These are phyloP conservation scores for Gymnoscelis rufifasciata DNA, from an alignment of 2,888 invertebrate species.

Conservation along the genomic window DNA sequence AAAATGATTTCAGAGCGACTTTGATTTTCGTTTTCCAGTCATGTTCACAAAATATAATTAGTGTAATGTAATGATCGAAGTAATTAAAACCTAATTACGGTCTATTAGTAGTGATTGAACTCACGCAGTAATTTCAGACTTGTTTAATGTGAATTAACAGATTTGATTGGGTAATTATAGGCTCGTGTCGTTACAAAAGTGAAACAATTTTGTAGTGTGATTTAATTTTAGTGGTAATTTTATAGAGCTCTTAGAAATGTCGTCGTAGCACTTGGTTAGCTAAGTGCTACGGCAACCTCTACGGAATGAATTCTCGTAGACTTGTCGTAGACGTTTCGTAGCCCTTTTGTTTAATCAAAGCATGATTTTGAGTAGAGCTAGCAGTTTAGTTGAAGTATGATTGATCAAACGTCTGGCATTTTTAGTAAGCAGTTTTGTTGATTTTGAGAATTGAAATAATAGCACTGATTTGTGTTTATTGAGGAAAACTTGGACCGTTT, in stretches of 20 bases:
- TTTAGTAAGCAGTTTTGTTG: no score
- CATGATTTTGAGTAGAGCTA: no score
- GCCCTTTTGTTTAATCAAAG: background rate
- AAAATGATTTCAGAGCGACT: background rate
- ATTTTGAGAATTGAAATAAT: no score
- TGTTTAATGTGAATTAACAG: slow-evolving; percentile 6
- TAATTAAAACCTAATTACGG: slow-evolving; percentile 28
- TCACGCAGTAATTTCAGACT: slow-evolving; percentile 21
- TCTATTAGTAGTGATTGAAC: slow-evolving; percentile 26
- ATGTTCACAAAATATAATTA: slow-evolving; percentile 7
- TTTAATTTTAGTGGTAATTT: background rate
- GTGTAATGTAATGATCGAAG: slow-evolving; percentile 5
- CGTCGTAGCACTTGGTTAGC: background rate
- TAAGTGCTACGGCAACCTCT: slow-evolving; percentile 3
- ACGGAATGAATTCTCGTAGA: background rate
- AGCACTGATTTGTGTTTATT: no score
- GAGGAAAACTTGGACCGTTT: no score
- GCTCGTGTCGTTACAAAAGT: background rate
- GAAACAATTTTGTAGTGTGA: background rate
- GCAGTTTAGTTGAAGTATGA: no score
- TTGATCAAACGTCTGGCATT: no score
- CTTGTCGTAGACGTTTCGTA: background rate
- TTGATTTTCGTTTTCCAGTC: slow-evolving; percentile 5
- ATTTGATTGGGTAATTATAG: slow-evolving; percentile 10
- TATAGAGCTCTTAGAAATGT: no score